Evolutionary conservation across 2,888 invertebrate genomes (phyloP), one percentile per base, ranked within the genome.

Genomic region (Plagodis dolabraria): DNA sequence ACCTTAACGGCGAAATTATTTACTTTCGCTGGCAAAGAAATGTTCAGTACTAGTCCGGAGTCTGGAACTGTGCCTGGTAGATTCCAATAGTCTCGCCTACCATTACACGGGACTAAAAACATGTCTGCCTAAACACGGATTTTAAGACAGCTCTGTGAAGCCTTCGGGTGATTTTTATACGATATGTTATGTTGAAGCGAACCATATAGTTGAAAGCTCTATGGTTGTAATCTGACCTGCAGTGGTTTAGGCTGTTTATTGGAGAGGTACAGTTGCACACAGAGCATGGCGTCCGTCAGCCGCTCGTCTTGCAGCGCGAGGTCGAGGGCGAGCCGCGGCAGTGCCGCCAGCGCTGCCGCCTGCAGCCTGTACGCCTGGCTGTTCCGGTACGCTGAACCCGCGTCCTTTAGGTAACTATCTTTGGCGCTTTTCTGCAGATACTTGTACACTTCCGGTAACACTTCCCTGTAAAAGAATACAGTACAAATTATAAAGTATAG

Each of bases 361-460:
- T 96, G 96, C 47, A 95, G 80, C 68, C 91, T 89, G 82, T 89
- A 95, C 0, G 85, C 85, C 67, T 62, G 64, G 43, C 77, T 78
- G 64, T 86, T 92, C 66, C 94, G 89, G 80, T 95, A 95, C 8
- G 93, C 82, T 0, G 93, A 87, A 1, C 94, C 94, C 6, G 82
- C 82, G 77, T 94, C 94, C 74, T 94, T 94, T 59, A 94, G 86
- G 63, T 89, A 87, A 77, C 96, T 96, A 65, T 93, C 93, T 22
- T 78, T 74, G 0, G 94, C 82, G 0, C 94, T 89, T 50, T 86
- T 87, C 34, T 71, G 74, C 5, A 97, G 86, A 72, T 93, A 94
- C 53, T 83, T 77, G 70, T 93, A 93, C 7, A 97, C 75, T 53
- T 90, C 85, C 0, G 96, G 96, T 12, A 96, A 83, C 0, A 96